Conservation (phyloP, 2,797 vertebrate species). For the Octomys mimax region DNA sequence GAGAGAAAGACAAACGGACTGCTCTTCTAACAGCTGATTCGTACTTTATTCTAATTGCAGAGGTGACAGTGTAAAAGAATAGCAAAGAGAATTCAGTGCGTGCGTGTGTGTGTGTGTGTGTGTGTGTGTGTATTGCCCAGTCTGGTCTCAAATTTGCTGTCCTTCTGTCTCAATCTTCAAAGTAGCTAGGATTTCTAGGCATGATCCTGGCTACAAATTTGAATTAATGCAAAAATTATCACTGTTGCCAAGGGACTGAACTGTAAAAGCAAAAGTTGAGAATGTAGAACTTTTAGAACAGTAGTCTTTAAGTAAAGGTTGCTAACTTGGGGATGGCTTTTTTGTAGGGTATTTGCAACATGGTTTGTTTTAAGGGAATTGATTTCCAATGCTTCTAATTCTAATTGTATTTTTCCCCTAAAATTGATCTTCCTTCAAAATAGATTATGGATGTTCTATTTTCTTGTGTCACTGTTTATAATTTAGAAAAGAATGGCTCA, state of each 20-base stretch:
- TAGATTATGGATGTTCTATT: background rate
- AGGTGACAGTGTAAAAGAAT: background rate
- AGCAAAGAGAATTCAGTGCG: background rate
- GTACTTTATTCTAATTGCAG: background rate
- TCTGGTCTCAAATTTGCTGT: background rate
- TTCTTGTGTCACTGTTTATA: background rate
- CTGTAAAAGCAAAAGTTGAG: background rate
- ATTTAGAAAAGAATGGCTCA: background rate
- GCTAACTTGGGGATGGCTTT: rapidly evolving
- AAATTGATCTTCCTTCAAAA: background rate
- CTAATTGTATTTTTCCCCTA: background rate
- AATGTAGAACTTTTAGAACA: background rate
- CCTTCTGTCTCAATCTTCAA: background rate
- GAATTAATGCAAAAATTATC: background rate
- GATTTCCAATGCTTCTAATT: background rate
- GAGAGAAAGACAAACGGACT: background rate
- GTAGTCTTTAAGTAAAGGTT: background rate
- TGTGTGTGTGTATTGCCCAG: background rate
- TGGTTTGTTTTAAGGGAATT: background rate
- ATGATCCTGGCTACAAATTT: background rate
- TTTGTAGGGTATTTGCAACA: rapidly evolving
- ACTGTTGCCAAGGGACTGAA: background rate
- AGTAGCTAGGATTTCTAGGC: background rate
- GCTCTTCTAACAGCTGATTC: background rate
- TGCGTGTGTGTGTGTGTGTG: background rate